phyloP scores from a whole-genome alignment of 2,888 invertebrate species.

The Netelia melanura region DNA sequence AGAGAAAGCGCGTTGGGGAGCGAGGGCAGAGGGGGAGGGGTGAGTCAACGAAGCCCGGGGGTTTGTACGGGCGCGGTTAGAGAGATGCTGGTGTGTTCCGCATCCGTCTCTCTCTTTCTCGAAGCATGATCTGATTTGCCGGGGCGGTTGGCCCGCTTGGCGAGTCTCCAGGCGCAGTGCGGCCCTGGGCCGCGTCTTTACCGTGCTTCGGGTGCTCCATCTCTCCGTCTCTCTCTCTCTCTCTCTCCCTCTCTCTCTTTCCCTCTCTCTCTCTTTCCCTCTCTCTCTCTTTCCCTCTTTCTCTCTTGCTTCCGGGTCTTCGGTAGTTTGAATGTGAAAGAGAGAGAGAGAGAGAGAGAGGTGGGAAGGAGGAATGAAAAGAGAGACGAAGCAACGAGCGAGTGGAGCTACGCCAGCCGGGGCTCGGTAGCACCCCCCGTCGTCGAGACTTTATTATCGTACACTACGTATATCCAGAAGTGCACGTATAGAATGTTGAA shows the following conservation, averaged over 20 bases:
- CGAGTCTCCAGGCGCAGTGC: slow-evolving; percentile 84
- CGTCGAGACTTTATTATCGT: slow-evolving; percentile 67
- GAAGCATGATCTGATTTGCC: slow-evolving; percentile 69
- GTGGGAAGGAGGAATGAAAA: slow-evolving; percentile 2
- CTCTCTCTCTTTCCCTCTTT: slow-evolving; percentile 12
- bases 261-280: neutral
- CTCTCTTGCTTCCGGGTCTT: slow-evolving; percentile 40
- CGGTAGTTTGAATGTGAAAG: slow-evolving; percentile 60
- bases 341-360: neutral
- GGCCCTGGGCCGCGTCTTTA: slow-evolving; percentile 73
- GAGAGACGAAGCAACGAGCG: slow-evolving; percentile 30
- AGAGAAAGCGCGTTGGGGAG: slow-evolving; percentile 9
- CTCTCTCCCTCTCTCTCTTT: neutral
- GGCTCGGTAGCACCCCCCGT: slow-evolving; percentile 30
- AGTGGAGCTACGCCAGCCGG: slow-evolving; percentile 42
- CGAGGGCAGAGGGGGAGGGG: neutral
- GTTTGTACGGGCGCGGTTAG: slow-evolving; percentile 72
- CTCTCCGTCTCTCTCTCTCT: slow-evolving; percentile 26
- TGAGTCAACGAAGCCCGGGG: slow-evolving; percentile 60
- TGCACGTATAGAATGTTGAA: neutral
- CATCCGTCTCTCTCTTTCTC: slow-evolving; percentile 58
- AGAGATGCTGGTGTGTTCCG: slow-evolving; percentile 67
- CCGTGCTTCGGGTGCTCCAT: slow-evolving; percentile 51
- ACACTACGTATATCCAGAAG: slow-evolving; percentile 49
- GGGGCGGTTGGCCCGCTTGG: slow-evolving; percentile 79